These are phyloP conservation scores for Gastrophysa polygoni DNA, from an alignment of 2,888 invertebrate genomes.

Conservation along the genomic window DNA sequence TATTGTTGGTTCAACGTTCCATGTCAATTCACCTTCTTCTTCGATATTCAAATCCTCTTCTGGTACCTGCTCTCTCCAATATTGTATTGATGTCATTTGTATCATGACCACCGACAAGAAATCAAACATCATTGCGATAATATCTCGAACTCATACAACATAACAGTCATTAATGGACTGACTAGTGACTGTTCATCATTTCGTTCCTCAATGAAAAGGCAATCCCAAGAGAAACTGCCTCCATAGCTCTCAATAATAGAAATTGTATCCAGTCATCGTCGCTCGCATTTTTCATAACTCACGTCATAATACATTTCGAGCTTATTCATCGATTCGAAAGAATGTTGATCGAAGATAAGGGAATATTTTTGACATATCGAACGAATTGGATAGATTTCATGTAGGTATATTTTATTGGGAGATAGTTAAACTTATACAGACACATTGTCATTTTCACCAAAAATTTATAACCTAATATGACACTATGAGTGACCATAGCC, in stretches of 20 bases:
- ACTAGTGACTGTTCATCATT: slow-evolving; percentile 14
- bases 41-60: too few species aligned
- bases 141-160: not conserved
- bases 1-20: too few species aligned
- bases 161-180: slow-evolving; percentile 17
- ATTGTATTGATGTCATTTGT: not conserved
- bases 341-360: slow-evolving; percentile 32
- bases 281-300: slow-evolving; percentile 49
- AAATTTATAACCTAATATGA: too few species aligned
- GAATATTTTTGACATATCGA: not conserved
- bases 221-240: slow-evolving; percentile 18
- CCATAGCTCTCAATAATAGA: slow-evolving; percentile 21
- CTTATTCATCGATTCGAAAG: slow-evolving; percentile 45
- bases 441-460: too few species aligned
- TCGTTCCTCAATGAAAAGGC: slow-evolving; percentile 19
- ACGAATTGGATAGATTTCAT: not conserved
- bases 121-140: not conserved
- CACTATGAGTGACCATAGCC: too few species aligned
- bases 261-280: slow-evolving; percentile 48
- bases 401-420: too few species aligned
- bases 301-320: slow-evolving; percentile 50
- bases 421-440: too few species aligned
- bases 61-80: not conserved
- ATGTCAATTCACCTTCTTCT: too few species aligned
- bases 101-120: not conserved